phyloP scores from a whole-genome alignment of 2,113 vertebrate genomes.

The Platysteira castanea region DNA sequence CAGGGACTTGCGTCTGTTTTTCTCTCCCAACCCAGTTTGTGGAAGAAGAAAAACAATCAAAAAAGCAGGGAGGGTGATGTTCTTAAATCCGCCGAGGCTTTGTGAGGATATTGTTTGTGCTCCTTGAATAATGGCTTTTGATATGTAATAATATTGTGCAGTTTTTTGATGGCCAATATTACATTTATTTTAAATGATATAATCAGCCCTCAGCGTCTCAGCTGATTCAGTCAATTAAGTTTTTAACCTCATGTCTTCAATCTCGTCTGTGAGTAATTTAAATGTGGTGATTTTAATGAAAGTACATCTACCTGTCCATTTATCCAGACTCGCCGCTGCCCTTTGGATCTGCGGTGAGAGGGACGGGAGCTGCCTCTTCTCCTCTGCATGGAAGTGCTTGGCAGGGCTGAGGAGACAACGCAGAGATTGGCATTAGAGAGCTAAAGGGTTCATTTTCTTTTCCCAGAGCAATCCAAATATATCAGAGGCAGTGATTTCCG shows the following conservation, averaged over 20 bases:
- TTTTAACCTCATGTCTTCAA: conserved; percentile 67
- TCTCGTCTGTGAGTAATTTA: conserved; percentile 59
- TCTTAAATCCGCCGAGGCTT: not conserved
- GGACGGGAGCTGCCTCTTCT: not conserved
- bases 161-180: conserved; percentile 53
- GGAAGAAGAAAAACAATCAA: conserved; percentile 26
- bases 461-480: not conserved
- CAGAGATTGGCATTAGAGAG: not conserved
- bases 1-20: accelerated
- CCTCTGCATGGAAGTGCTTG: not conserved
- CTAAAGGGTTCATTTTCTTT: not conserved
- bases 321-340: conserved; percentile 17
- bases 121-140: conserved; percentile 65
- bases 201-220: conserved; percentile 48
- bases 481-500: not conserved
- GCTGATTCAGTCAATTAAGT: conserved; percentile 71
- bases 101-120: conserved; percentile 58
- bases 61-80: not conserved
- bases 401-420: not conserved
- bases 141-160: conserved; percentile 53
- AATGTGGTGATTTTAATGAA: conserved; percentile 66
- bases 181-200: conserved; percentile 59
- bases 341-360: conserved; percentile 1
- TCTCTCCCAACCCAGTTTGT: not conserved
- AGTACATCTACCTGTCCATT: conserved; percentile 63